These are phyloP conservation scores for Chromoteleia sp. DNA, from an alignment of 2,888 invertebrate genomes.

Conservation along the genomic window DNA sequence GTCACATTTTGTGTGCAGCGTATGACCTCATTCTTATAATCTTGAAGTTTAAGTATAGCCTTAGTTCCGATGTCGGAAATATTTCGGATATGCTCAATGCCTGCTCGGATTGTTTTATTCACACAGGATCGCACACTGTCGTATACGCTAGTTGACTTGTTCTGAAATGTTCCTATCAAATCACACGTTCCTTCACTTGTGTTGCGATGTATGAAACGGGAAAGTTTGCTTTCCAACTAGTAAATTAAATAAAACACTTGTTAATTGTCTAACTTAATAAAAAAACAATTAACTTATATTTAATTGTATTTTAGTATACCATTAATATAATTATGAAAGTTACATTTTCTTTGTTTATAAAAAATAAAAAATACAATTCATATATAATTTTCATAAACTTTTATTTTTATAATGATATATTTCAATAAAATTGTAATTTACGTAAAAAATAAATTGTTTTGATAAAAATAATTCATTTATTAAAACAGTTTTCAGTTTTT, in stretches of 20 bases:
- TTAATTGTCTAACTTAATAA: not conserved
- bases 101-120: slow-evolving; percentile 25
- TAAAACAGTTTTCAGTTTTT: no score
- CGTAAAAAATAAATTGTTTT: no score
- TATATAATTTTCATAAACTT: no score
- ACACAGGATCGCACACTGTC: slow-evolving; percentile 42
- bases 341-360: no score
- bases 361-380: no score
- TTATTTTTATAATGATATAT: no score
- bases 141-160: slow-evolving; percentile 20
- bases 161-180: slow-evolving; percentile 42
- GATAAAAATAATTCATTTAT: no score
- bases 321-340: not conserved
- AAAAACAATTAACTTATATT: no score
- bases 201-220: slow-evolving; percentile 5
- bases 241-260: not conserved
- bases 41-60: slow-evolving; percentile 34
- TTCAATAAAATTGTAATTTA: no score
- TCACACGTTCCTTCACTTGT: slow-evolving; percentile 44
- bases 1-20: slow-evolving; percentile 22
- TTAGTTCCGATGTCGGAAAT: slow-evolving; percentile 55
- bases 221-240: slow-evolving; percentile 35
- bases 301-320: no score
- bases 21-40: slow-evolving; percentile 38
- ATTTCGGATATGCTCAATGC: slow-evolving; percentile 13